phyloP scores from a whole-genome alignment of 2,888 invertebrate genomes.

The Anoncus sp. region DNA sequence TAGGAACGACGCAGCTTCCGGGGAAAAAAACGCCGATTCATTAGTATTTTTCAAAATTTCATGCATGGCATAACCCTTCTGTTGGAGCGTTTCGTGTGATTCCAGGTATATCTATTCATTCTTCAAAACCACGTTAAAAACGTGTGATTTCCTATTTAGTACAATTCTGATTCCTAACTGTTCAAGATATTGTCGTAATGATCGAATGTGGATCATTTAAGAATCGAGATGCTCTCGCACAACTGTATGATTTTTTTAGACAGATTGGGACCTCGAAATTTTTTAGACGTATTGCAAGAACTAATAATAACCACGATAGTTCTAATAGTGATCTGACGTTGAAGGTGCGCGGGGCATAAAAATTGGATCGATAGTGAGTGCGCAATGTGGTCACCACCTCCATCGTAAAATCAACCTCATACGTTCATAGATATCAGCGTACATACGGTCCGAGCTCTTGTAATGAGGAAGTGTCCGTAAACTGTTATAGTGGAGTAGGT shows the following conservation, averaged over 20 bases:
- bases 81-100: no score
- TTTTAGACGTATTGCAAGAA: neutral
- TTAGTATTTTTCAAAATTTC: no score
- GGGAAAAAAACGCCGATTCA: no score
- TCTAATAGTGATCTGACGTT: neutral
- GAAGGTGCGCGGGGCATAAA: neutral
- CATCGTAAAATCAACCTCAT: conserved; percentile 46
- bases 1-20: no score
- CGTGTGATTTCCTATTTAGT: neutral
- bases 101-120: no score
- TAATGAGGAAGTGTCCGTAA: conserved; percentile 79
- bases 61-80: no score
- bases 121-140: no score
- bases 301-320: neutral
- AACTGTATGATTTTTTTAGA: neutral
- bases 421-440: conserved; percentile 26
- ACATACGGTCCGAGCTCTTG: conserved; percentile 62
- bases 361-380: conserved; percentile 62
- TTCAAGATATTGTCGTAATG: no score
- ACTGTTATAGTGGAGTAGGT: conserved; percentile 81
- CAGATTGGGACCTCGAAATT: neutral
- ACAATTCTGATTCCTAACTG: no score
- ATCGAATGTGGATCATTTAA: no score
- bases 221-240: no score
- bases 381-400: conserved; percentile 51